phyloP scores from a whole-genome alignment of 2,113 vertebrate species.

The Lophotis ruficrista region DNA sequence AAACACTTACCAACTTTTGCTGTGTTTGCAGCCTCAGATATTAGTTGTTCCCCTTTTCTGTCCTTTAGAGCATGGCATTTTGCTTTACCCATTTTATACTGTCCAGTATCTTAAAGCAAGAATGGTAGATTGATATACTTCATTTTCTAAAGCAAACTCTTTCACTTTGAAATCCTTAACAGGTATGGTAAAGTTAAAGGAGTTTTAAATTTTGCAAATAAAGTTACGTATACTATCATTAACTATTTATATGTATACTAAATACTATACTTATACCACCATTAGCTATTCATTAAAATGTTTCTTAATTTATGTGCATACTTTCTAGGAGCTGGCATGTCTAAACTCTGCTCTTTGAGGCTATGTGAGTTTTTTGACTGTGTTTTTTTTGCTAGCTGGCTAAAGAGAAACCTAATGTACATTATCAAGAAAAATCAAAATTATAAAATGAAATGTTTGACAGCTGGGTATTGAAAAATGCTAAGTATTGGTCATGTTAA shows the following conservation, averaged over 20 bases:
- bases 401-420: background rate
- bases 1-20: background rate
- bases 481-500: background rate
- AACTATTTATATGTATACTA: background rate
- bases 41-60: background rate
- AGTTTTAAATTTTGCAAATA: background rate
- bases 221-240: background rate
- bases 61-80: background rate
- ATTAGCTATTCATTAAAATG: background rate
- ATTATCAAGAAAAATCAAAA: background rate
- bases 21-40: background rate
- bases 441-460: background rate
- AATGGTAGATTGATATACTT: background rate
- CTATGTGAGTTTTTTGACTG: accelerated
- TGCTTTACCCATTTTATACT: background rate
- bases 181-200: background rate
- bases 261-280: background rate
- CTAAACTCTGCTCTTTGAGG: background rate
- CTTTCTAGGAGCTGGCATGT: background rate
- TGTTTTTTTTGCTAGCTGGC: background rate
- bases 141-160: background rate
- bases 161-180: background rate
- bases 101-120: background rate
- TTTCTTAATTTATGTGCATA: background rate
- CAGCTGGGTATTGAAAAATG: background rate